Evolutionary conservation across 2,797 vertebrate species (phyloP), one percentile per base, ranked within the genome.

Genomic region (Echiichthys vipera): DNA sequence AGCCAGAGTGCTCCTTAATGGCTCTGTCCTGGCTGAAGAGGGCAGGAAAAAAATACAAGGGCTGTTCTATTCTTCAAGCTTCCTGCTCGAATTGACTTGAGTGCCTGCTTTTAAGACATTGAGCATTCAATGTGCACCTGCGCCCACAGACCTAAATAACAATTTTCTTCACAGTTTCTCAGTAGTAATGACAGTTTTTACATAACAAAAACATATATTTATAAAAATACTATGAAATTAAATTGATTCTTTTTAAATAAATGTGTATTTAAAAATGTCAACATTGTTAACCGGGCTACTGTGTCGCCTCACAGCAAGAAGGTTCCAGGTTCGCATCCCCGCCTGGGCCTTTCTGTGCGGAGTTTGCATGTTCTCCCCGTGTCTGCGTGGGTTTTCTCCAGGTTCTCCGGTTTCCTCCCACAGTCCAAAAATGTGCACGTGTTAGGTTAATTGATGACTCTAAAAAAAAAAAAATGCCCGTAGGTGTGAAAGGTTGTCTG

Each of bases 1-100:
- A 88, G 84, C 68, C 79, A 40, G 83, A 86, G 81, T 83, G 73
- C 81, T 79, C 49, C 65, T 86, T 82, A 87, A 85, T 88, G 63
- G 77, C 76, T 76, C 46, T 71, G 77, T 84, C 77, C 75, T 45
- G 54, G 77, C 65, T 77, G 66, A 80, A 80, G 71, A 79, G 73
- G 47, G 61, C 62, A 73, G 74, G 77, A 84, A 57, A 65, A 79
- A 88, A 87, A 88, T 42, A 87, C 64, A 68, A 77, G 68, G 53
- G 71, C 71, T 50, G 27, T 22, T 83, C 56, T 46, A 74, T 84
- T 71, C 70, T 80, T 78, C 59, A 53, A 65, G 84, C 69, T 75
- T 83, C 71, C 77, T 64, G 71, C 77, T 73, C 70, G 74, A 71
- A 80, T 61, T 74, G 79, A 88, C 39, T 58, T 4, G 30, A 84